Evolutionary conservation across 2,113 vertebrate species (phyloP).

Genomic region (Reinhardtius hippoglossoides): DNA sequence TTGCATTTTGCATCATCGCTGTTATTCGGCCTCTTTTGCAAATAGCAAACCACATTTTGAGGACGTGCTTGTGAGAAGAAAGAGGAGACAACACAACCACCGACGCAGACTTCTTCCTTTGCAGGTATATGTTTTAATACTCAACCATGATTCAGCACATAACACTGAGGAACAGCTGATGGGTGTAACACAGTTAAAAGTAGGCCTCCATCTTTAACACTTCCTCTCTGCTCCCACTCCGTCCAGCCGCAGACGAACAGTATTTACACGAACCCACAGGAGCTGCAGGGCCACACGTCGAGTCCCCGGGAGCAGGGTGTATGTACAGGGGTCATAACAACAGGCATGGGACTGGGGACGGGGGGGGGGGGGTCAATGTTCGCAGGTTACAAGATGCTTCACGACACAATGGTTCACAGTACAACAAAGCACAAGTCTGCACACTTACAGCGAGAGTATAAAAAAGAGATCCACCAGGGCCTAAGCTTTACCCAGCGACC

Average conservation of each 20-base stretch:
- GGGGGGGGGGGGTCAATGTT: slow-evolving; percentile 7
- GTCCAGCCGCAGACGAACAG: slow-evolving; percentile 15
- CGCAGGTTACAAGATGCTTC: slow-evolving; percentile 58
- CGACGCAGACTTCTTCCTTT: slow-evolving; percentile 23
- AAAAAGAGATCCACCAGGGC: slow-evolving; percentile 52
- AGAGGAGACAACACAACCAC: slow-evolving; percentile 33
- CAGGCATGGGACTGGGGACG: slow-evolving; percentile 12
- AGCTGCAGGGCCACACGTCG: slow-evolving; percentile 36
- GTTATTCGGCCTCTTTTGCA: too few relatives aligned
- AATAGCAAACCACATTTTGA: not conserved
- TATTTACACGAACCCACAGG: slow-evolving; percentile 63
- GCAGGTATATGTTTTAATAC: slow-evolving; percentile 70
- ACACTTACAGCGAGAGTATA: slow-evolving; percentile 61
- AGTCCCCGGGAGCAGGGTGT: slow-evolving; percentile 26
- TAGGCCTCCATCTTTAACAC: slow-evolving; percentile 15
- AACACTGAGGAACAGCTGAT: slow-evolving; percentile 59
- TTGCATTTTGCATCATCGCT: not conserved
- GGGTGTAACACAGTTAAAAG: slow-evolving; percentile 38
- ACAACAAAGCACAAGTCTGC: slow-evolving; percentile 62
- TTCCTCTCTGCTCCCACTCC: slow-evolving; percentile 1
- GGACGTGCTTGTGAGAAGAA: not conserved
- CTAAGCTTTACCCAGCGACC: slow-evolving; percentile 1
- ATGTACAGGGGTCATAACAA: slow-evolving; percentile 62
- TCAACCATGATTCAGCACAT: slow-evolving; percentile 71
- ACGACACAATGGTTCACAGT: slow-evolving; percentile 72